phyloP scores from a whole-genome alignment of 2,797 vertebrate genomes.

The Allobates femoralis region DNA sequence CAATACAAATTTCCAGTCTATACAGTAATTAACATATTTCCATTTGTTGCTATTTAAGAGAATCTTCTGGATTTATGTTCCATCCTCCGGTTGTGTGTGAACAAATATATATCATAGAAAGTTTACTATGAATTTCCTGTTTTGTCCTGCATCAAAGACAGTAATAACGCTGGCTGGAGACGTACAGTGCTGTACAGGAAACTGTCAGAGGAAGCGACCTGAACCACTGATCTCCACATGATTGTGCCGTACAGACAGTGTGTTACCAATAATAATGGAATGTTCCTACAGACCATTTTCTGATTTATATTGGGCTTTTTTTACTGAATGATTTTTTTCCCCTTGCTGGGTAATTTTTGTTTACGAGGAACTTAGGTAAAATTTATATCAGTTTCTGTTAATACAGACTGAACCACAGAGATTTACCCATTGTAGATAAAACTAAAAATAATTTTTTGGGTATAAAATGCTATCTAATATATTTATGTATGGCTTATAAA shows the following conservation, averaged over 20 bases:
- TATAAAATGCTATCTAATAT: not conserved
- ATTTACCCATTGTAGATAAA: not conserved
- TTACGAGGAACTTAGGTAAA: not conserved
- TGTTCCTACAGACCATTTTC: conserved; percentile 19
- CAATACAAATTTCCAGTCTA: not conserved
- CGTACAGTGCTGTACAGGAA: conserved; percentile 42
- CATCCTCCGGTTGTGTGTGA: conserved; percentile 35
- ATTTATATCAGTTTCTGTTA: not conserved
- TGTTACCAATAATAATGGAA: conserved; percentile 53
- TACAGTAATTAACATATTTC: conserved; percentile 47
- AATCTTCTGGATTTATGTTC: conserved; percentile 43
- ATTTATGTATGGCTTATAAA: not conserved
- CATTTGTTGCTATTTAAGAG: conserved; percentile 3
- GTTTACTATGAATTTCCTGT: conserved; percentile 60
- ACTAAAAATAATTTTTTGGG: not conserved
- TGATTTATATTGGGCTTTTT: conserved; percentile 2
- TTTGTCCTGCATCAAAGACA: conserved; percentile 31
- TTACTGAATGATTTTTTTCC: conserved; percentile 14
- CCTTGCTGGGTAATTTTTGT: not conserved
- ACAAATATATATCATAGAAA: conserved; percentile 35
- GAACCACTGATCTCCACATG: conserved; percentile 46
- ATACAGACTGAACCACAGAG: not conserved
- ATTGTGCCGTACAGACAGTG: conserved; percentile 9
- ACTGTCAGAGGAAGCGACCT: conserved; percentile 48
- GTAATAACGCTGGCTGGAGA: conserved; percentile 14